Evolutionary conservation across 1,140 invertebrate species (phyloP).

Genomic region (Penaeus japonicus): DNA sequence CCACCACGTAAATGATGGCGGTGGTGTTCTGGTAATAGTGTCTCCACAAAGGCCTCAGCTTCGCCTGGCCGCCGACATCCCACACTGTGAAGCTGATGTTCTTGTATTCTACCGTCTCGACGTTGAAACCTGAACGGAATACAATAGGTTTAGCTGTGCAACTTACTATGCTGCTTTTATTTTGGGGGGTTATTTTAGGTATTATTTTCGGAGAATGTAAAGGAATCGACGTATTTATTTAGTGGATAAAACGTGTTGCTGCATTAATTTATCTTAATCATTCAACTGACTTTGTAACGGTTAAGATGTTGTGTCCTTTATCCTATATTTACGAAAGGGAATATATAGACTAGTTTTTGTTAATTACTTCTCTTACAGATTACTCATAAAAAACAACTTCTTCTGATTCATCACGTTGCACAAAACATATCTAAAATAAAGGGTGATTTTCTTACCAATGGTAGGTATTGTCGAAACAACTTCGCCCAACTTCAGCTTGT

Average conservation of each 20-base stretch:
- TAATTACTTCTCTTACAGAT: neutral
- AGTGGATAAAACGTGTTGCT: too few relatives aligned
- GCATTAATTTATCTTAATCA: too few relatives aligned
- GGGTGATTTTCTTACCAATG: conserved; percentile 62
- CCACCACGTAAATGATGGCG: conserved; percentile 63
- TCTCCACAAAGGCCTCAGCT: conserved; percentile 68
- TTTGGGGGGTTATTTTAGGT: neutral
- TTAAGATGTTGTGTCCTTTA: too few relatives aligned
- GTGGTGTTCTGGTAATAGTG: conserved; percentile 75
- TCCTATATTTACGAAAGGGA: too few relatives aligned
- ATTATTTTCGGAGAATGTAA: neutral
- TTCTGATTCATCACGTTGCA: neutral
- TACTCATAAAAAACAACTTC: neutral
- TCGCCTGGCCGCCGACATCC: conserved; percentile 65
- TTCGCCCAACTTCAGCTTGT: conserved; percentile 72
- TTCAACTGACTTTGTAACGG: too few relatives aligned
- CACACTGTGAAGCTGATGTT: conserved; percentile 69
- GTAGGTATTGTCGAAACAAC: conserved; percentile 73
- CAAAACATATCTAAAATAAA: neutral
- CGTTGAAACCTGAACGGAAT: conserved; percentile 62
- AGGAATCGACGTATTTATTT: too few relatives aligned
- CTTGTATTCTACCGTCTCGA: conserved; percentile 65
- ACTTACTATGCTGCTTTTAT: neutral
- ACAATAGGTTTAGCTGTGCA: neutral
- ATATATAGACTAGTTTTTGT: too few relatives aligned